Conservation (phyloP, 2,113 vertebrate genomes). For the Macquaria ambigua region DNA sequence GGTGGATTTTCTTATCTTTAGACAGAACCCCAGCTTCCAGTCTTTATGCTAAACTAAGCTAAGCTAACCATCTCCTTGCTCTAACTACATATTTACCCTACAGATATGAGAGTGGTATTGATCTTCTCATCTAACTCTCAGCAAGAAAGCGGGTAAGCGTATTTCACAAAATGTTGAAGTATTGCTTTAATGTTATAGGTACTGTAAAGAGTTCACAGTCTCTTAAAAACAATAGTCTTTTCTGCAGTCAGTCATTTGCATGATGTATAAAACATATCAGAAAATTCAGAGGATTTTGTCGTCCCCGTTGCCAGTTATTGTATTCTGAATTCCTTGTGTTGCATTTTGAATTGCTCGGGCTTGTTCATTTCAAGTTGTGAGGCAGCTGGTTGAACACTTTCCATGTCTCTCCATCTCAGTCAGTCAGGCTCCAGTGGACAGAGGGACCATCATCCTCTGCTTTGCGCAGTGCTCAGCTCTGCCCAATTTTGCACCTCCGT, state of each 20-base stretch:
- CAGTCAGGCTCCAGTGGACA: conserved; percentile 78
- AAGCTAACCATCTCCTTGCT: background rate
- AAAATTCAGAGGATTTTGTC: conserved; percentile 30
- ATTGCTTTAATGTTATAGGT: background rate
- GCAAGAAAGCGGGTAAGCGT: background rate
- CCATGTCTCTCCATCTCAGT: conserved; percentile 77
- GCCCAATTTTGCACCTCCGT: conserved; percentile 84
- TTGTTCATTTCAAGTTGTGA: conserved; percentile 68
- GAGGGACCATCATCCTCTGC: conserved; percentile 79
- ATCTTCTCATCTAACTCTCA: background rate
- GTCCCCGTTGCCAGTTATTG: conserved; percentile 29
- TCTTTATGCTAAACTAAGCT: background rate
- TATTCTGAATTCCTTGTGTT: conserved; percentile 55
- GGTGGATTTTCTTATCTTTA: background rate
- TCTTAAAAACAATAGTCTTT: conserved; percentile 8
- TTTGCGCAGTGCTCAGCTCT: conserved; percentile 77
- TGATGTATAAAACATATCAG: conserved; percentile 24
- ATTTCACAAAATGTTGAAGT: background rate
- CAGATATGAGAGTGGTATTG: background rate
- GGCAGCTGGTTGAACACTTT: conserved; percentile 73
- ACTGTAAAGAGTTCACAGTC: background rate
- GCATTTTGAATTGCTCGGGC: conserved; percentile 59
- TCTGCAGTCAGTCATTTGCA: conserved; percentile 24
- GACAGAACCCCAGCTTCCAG: background rate
- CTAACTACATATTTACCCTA: background rate